Evolutionary conservation across 2,888 invertebrate genomes (phyloP).

Genomic region (Leucoptera coffeella): DNA sequence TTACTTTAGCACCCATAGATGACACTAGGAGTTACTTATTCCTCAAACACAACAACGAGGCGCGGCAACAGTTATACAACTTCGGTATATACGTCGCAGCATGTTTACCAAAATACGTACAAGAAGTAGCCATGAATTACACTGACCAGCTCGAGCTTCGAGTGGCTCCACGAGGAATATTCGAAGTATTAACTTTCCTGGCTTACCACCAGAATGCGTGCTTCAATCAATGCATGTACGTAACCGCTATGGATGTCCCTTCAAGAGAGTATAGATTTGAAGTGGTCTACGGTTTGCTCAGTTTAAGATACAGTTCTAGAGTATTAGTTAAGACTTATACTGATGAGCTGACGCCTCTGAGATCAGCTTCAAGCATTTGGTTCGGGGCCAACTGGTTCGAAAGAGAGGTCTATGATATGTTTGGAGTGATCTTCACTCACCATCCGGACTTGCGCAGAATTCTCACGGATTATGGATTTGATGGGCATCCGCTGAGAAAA

Average conservation of each 20-base stretch:
- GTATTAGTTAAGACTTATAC: slow-evolving; percentile 31
- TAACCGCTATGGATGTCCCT: slow-evolving; percentile 34
- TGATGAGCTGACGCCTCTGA: slow-evolving; percentile 32
- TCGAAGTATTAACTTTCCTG: slow-evolving; percentile 24
- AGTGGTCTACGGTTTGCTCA: slow-evolving; percentile 23
- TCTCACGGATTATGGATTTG: slow-evolving; percentile 37
- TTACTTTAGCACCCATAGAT: too few species aligned
- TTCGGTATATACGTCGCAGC: slow-evolving; percentile 35
- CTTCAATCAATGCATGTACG: slow-evolving; percentile 20
- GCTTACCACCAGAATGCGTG: slow-evolving; percentile 30
- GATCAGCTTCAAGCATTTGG: slow-evolving; percentile 23
- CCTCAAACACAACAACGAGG: slow-evolving; percentile 23
- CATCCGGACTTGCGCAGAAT: slow-evolving; percentile 37
- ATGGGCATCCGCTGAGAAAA: slow-evolving; percentile 35
- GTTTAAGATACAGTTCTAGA: slow-evolving; percentile 20
- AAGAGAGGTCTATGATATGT: slow-evolving; percentile 38
- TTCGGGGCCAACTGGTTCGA: slow-evolving; percentile 18
- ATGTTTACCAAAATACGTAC: slow-evolving; percentile 35
- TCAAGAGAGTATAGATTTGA: slow-evolving; percentile 28
- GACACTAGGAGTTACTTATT: too few species aligned
- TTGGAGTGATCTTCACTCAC: slow-evolving; percentile 29
- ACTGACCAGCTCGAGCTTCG: slow-evolving; percentile 30
- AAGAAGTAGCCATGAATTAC: slow-evolving; percentile 32
- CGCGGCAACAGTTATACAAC: slow-evolving; percentile 26
- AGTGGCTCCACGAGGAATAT: slow-evolving; percentile 27